Evolutionary conservation across 2,797 vertebrate species (phyloP).

Genomic region (Acropternis orthonyx): DNA sequence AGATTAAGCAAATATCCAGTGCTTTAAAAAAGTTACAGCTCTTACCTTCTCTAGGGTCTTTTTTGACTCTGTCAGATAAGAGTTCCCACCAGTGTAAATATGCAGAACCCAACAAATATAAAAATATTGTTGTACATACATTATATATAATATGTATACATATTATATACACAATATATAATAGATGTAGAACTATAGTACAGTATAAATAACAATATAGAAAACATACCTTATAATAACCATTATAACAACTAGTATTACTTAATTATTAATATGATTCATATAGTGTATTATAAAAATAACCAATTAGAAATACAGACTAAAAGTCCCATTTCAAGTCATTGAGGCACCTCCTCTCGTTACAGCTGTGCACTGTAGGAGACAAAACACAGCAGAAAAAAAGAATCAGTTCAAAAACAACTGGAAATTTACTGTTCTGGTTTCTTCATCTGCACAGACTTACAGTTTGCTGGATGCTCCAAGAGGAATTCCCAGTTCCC

Average conservation of each 20-base stretch:
- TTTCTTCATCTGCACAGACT: neutral
- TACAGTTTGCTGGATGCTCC: neutral
- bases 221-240: neutral
- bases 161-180: too few species aligned
- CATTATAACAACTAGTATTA: neutral
- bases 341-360: neutral
- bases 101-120: neutral
- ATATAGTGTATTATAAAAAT: neutral
- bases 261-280: neutral
- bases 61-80: neutral
- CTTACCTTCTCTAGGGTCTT: neutral
- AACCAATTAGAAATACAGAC: neutral
- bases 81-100: accelerated
- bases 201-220: neutral
- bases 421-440: neutral
- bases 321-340: neutral
- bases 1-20: neutral
- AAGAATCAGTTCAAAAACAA: neutral
- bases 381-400: neutral
- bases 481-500: neutral
- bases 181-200: neutral
- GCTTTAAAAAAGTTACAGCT: neutral
- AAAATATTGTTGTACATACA: neutral
- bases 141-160: neutral
- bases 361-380: neutral